Evolutionary conservation across 1,140 invertebrate species (phyloP).

Genomic region (Mylabris phalerata): DNA sequence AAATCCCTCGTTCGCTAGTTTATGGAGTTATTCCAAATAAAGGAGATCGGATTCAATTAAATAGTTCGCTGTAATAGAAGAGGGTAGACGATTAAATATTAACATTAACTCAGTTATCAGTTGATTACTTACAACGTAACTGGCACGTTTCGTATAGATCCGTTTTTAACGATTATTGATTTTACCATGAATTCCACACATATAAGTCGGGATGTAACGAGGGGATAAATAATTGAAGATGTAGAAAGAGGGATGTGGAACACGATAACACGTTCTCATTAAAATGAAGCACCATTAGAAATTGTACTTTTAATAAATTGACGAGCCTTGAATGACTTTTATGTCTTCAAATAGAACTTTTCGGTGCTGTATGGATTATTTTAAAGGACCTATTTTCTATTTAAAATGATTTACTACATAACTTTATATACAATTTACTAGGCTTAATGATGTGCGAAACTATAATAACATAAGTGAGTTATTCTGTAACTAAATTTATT

Average conservation of each 20-base stretch:
- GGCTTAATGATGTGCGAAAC: constrained; percentile 19
- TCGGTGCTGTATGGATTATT: no score
- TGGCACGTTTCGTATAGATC: constrained; percentile 6
- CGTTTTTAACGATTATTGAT: constrained; percentile 8
- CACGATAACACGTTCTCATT: background rate
- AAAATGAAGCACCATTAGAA: constrained; percentile 1
- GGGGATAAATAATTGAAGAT: no score
- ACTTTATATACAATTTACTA: constrained; percentile 5
- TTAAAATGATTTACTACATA: constrained; percentile 4
- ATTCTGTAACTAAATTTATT: background rate
- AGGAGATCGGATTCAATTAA: constrained; percentile 19
- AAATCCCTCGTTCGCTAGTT: constrained; percentile 1
- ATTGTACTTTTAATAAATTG: no score
- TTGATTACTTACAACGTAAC: constrained; percentile 15
- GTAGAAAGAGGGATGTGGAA: no score
- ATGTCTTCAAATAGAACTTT: no score
- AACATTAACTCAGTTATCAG: constrained; percentile 18
- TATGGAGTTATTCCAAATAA: constrained; percentile 10
- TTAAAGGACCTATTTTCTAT: background rate
- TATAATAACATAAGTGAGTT: constrained; percentile 13
- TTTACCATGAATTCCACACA: constrained; percentile 5
- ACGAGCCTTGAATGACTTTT: no score
- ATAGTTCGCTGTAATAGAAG: background rate
- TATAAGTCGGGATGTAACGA: background rate
- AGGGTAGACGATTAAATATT: constrained; percentile 19